phyloP scores from a whole-genome alignment of 2,797 vertebrate species.

The Chromobotia macracanthus region DNA sequence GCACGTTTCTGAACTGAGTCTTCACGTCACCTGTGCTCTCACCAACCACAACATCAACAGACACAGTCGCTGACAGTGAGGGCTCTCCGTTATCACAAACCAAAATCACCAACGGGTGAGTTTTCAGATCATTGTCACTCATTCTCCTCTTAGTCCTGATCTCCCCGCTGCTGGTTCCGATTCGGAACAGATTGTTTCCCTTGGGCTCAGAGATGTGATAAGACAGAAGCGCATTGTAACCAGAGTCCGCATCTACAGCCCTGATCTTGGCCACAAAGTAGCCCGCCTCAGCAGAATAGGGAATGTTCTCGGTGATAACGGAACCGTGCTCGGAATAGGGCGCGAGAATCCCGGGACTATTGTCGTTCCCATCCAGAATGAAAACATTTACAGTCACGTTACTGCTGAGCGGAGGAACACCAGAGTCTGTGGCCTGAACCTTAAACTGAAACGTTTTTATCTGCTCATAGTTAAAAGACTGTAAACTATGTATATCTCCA shows the following conservation, averaged over 20 bases:
- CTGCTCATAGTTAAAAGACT: constrained; percentile 65
- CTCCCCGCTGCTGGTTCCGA: constrained; percentile 62
- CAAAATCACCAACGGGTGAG: constrained; percentile 62
- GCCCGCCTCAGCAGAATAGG: constrained; percentile 67
- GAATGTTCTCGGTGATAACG: constrained; percentile 79
- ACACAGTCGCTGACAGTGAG: constrained; percentile 56
- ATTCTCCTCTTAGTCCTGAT: constrained; percentile 64
- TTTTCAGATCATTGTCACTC: constrained; percentile 60
- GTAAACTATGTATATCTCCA: constrained; percentile 60
- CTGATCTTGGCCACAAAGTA: constrained; percentile 64
- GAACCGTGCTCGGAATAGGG: constrained; percentile 79
- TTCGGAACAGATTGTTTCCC: constrained; percentile 60
- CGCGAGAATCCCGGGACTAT: constrained; percentile 63
- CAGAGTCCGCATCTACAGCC: constrained; percentile 64
- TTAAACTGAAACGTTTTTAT: constrained; percentile 58
- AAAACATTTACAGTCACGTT: constrained; percentile 60
- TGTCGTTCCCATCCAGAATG: constrained; percentile 63
- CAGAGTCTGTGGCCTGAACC: constrained; percentile 70
- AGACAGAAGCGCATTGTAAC: constrained; percentile 64
- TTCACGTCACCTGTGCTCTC: constrained; percentile 43
- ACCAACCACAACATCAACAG: constrained; percentile 53
- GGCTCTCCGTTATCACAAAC: constrained; percentile 54
- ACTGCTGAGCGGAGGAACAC: no score
- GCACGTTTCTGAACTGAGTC: constrained; percentile 40
- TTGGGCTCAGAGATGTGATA: constrained; percentile 60